A percentile compares a stretch with the other conserved stretches of the same genome.
Evolutionary conservation across 2,113 vertebrate species (phyloP).

Genomic region (Egretta garzetta): DNA sequence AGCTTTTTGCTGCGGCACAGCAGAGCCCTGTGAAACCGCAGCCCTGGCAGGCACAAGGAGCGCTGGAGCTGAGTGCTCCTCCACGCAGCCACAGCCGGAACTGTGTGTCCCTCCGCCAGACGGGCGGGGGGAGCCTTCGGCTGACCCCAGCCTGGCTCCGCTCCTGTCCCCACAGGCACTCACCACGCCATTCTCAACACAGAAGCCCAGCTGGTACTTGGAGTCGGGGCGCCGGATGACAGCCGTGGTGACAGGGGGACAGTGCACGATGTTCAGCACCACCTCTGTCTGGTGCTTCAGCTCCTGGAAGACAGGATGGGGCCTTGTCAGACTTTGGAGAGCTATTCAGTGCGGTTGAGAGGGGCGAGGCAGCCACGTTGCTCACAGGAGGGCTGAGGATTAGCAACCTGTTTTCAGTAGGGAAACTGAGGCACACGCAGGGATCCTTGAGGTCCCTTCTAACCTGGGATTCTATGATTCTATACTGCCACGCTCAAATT

Average conservation of each 20-base stretch:
- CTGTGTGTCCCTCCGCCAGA: neutral
- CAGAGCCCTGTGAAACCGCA: neutral
- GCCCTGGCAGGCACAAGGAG: neutral
- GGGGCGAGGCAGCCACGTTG: rapidly evolving
- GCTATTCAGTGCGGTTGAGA: rapidly evolving
- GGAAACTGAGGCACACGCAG: neutral
- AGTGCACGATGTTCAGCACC: constrained; percentile 90
- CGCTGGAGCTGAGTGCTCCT: rapidly evolving
- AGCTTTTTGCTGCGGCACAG: neutral
- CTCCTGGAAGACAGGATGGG: constrained; percentile 76
- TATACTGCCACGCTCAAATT: neutral
- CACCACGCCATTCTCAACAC: constrained; percentile 94
- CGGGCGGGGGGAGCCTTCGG: rapidly evolving
- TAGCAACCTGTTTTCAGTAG: neutral
- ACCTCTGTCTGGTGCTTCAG: constrained; percentile 85
- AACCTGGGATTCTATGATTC: too few species aligned
- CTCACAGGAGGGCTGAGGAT: neutral
- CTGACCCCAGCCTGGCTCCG: neutral
- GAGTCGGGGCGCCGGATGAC: constrained; percentile 88
- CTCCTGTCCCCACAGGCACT: neutral
- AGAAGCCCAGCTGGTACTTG: constrained; percentile 94
- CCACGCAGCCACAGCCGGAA: neutral
- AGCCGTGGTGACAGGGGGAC: constrained; percentile 93
- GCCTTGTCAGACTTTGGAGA: neutral
- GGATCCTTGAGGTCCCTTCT: neutral